Base-by-base conservation (phyloP, 2,797 vertebrate genomes). In the Onychomys leucogaster region DNA sequence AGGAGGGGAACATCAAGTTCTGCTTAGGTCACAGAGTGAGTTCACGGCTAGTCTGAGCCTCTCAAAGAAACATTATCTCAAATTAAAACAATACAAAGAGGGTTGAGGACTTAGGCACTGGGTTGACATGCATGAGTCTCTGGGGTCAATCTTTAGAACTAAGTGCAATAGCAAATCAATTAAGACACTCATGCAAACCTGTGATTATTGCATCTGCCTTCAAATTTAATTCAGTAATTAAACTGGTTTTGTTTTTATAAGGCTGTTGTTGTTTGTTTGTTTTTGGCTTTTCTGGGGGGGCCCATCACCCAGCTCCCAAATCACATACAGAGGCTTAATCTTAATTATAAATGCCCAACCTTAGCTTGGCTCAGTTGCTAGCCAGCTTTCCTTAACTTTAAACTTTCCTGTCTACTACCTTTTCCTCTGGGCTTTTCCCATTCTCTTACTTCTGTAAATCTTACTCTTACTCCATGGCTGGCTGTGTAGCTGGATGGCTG, bases 181-280 rank as follows among this genome's bases (percentile, higher is more conserved):
- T 49, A 86, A 94, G 9, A 9, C 43, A 7, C 41, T n/a, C 89
- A 94, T 25, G 77, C 87, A 16, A 81, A 69, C 11, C 19, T 89
- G 12, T 76, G 75, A 52, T 83, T 91, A 17, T 8, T 65, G 17
- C 5, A 90, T 73, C 25, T 13, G 88, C 73, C 19, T 17, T 94
- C 67, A 92, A 81, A 83, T 76, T 85, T 82, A 92, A 90, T 95
- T 85, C 13, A 76, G 6, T 76, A 65, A 55, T 67, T 52, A 37
- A 37, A 8, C 12, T 80, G 8, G 19, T 25, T 63, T 63, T 84
- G 13, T 65, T 32, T 69, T 52, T 37, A 83, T 6, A 43, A 46
- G 6, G 3, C 55, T 55, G 55, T 55, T 17, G 55, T 55, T 55
- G 55, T 55, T 55, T 17, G 16, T n/a, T n/a, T n/a, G n/a, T 52